Evolutionary conservation across 1,140 invertebrate species (phyloP), one percentile per base, ranked within the genome.

Genomic region (Radopholus similis): DNA sequence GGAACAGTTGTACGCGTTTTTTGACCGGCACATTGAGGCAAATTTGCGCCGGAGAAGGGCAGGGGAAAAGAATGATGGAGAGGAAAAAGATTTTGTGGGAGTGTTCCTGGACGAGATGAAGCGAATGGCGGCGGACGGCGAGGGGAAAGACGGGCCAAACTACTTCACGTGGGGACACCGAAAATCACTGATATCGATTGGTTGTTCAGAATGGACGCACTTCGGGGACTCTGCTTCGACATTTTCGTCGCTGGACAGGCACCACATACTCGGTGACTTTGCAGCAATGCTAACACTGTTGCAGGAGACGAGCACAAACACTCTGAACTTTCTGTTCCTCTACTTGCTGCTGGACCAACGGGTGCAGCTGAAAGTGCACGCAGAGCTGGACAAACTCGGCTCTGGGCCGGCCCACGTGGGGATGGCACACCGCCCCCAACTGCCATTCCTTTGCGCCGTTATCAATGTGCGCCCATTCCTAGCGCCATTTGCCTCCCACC

Each of bases 151-250:
- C 15, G 13, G 13, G 8, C 30, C 30, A 13, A 47, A 47, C 40
- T n/a, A 13, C 40, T n/a, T 42, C 40, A 13, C 13, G 40, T n/a
- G 40, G n/a, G 40, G n/a, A n/a, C n/a, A 13, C n/a, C 13, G n/a
- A 42, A 42, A 42, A 42, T 42, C 13, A 42, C 40, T 42, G n/a
- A 13, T 51, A n/a, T n/a, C n/a, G n/a, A n/a, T 53, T n/a, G 28
- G 30, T 54, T n/a, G 26, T n/a, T n/a, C 32, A 54, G 51, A 15
- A 32, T 54, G 18, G 35, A 54, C 15, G 35, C 4, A 4, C 30
- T 54, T 32, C 30, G 28, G 5, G 28, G 28, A 2, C 35, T 54
- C 35, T 54, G 51, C 87, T 54, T 54, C n/a, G 38, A 59, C 49
- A 32, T 63, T 51, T 55, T 63, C 37, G 30, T 54, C 28, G 51